Evolutionary conservation across 2,888 invertebrate species (phyloP).

Genomic region (Trichacis sp.): DNA sequence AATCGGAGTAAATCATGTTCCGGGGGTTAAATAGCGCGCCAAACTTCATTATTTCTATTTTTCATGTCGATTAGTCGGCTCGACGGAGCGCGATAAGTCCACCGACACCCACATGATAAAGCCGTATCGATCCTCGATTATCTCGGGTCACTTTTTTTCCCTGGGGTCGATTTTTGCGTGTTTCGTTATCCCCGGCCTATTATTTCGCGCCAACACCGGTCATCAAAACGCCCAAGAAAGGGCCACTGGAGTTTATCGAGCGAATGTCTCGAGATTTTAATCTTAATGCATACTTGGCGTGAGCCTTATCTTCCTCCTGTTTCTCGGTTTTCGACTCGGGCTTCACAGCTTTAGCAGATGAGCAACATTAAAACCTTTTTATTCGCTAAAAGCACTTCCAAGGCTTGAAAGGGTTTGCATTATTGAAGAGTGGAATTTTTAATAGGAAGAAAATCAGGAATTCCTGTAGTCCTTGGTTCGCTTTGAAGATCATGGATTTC

Average conservation of each 20-base stretch:
- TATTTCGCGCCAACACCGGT: slow-evolving; percentile 23
- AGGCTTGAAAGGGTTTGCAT: neutral
- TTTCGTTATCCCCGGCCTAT: slow-evolving; percentile 12
- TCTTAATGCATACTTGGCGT: slow-evolving; percentile 61
- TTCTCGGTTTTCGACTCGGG: slow-evolving; percentile 27
- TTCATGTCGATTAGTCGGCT: neutral
- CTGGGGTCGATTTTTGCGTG: slow-evolving; percentile 8
- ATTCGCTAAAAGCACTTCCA: neutral
- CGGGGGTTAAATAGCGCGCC: neutral
- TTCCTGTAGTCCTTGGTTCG: too few species aligned
- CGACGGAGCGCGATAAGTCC: slow-evolving; percentile 1
- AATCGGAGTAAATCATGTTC: neutral
- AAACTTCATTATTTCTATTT: slow-evolving; percentile 7
- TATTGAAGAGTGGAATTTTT: too few species aligned
- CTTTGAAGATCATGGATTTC: too few species aligned
- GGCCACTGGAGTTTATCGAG: slow-evolving; percentile 31
- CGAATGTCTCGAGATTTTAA: slow-evolving; percentile 45
- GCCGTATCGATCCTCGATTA: slow-evolving; percentile 31
- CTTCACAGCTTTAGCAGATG: slow-evolving; percentile 23
- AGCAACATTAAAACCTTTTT: slow-evolving; percentile 10
- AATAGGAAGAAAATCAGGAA: too few species aligned
- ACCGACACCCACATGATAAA: slow-evolving; percentile 13
- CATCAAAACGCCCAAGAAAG: slow-evolving; percentile 21
- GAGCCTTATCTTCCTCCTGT: slow-evolving; percentile 51
- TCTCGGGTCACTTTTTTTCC: slow-evolving; percentile 33